Conservation (phyloP, 2,113 vertebrate genomes). For the Muntiacus reevesi region DNA sequence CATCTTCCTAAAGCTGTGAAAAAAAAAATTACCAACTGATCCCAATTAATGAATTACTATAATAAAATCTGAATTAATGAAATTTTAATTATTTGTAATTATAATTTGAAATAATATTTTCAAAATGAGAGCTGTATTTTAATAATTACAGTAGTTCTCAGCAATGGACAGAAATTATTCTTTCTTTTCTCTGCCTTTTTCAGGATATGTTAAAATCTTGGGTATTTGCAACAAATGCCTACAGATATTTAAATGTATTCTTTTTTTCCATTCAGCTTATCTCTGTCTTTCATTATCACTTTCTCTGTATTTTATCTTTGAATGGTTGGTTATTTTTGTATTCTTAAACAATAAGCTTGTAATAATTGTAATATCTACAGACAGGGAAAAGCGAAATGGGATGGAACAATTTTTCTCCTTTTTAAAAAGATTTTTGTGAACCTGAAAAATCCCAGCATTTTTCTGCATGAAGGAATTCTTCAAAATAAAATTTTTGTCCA, state of each 20-base stretch:
- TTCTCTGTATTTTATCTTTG: neutral
- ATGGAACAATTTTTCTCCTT: neutral
- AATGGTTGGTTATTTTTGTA: neutral
- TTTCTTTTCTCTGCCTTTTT: neutral
- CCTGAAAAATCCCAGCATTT: neutral
- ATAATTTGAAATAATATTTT: slow-evolving; percentile 9
- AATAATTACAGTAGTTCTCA: neutral
- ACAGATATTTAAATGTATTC: neutral
- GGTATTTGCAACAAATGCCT: neutral
- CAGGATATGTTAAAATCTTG: neutral
- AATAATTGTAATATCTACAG: neutral
- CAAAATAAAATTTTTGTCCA: neutral
- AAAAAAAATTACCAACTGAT: neutral
- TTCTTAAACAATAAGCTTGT: neutral
- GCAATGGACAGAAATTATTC: neutral
- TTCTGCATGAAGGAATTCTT: neutral
- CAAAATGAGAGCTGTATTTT: neutral
- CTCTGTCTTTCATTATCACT: neutral
- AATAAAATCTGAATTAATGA: neutral
- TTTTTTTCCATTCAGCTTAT: neutral
- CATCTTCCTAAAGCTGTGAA: neutral
- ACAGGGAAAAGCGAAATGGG: neutral
- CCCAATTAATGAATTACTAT: neutral
- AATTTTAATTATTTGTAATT: neutral
- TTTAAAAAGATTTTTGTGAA: neutral